Evolutionary conservation across 2,888 invertebrate genomes (phyloP).

Genomic region (Platycheirus albimanus): DNA sequence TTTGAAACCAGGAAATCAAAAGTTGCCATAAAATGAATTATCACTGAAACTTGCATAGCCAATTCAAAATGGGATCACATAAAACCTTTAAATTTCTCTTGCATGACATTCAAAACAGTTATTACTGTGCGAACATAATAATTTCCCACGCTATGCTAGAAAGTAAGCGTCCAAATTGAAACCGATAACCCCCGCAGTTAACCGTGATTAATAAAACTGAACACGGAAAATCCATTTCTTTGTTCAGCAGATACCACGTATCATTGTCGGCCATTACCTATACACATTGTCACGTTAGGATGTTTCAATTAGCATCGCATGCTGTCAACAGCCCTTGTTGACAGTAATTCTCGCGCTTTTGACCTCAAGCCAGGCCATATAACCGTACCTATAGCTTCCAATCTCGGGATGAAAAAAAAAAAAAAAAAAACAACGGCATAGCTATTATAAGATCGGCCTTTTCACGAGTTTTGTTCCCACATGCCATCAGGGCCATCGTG

Average conservation of each 20-base stretch:
- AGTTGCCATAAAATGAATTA: too few relatives aligned
- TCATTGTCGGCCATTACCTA: slow-evolving; percentile 12
- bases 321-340: slow-evolving; percentile 61
- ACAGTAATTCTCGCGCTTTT: slow-evolving; percentile 71
- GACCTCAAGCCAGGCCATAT: slow-evolving; percentile 50
- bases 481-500: slow-evolving; percentile 48
- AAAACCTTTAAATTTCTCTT: too few relatives aligned
- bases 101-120: too few relatives aligned
- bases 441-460: slow-evolving; percentile 21
- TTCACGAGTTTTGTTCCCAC: slow-evolving; percentile 57
- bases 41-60: too few relatives aligned
- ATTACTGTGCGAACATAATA: too few relatives aligned
- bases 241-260: neutral
- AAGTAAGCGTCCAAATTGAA: slow-evolving; percentile 20
- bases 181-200: slow-evolving; percentile 19
- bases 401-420: too few relatives aligned
- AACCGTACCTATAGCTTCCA: slow-evolving; percentile 17
- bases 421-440: slow-evolving; percentile 13
- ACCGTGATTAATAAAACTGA: slow-evolving; percentile 44
- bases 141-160: slow-evolving; percentile 5
- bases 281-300: slow-evolving; percentile 50
- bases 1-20: too few relatives aligned
- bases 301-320: slow-evolving; percentile 70
- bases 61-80: too few relatives aligned
- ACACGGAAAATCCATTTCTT: slow-evolving; percentile 57